Percentiles rank a stretch among this genome's conserved stretches.
phyloP scores from a whole-genome alignment of 2,888 invertebrate genomes.

The Lasioglossum vierecki region DNA sequence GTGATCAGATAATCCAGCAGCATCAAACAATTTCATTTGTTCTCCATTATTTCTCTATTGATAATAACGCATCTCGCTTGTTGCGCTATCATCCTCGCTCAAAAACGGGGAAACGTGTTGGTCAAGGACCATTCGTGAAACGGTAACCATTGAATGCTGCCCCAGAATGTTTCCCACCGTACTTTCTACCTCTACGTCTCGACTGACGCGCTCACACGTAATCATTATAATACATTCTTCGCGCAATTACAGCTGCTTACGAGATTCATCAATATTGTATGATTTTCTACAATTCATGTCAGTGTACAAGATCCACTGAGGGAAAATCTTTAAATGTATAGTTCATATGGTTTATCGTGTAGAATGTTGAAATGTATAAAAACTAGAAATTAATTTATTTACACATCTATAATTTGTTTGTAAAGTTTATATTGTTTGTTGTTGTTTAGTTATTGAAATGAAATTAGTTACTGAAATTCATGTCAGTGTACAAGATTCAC shows the following conservation, averaged over 20 bases:
- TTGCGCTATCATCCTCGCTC: background rate
- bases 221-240: background rate
- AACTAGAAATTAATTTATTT: too few relatives aligned
- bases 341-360: background rate
- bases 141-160: background rate
- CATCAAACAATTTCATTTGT: background rate
- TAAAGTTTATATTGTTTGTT: background rate
- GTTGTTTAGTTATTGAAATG: too few relatives aligned
- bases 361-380: too few relatives aligned
- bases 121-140: background rate
- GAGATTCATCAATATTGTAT: background rate
- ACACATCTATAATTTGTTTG: too few relatives aligned
- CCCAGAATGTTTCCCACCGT: background rate
- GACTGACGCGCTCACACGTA: background rate
- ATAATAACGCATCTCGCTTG: background rate
- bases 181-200: constrained; percentile 27
- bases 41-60: background rate
- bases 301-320: background rate
- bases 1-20: background rate
- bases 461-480: too few relatives aligned
- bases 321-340: background rate
- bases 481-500: background rate
- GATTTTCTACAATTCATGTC: background rate
- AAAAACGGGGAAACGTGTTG: background rate
- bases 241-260: background rate